A percentile compares a stretch with the other conserved stretches of the same genome.
Conservation (phyloP, 2,888 invertebrate genomes). For the Rotaria sp. region DNA sequence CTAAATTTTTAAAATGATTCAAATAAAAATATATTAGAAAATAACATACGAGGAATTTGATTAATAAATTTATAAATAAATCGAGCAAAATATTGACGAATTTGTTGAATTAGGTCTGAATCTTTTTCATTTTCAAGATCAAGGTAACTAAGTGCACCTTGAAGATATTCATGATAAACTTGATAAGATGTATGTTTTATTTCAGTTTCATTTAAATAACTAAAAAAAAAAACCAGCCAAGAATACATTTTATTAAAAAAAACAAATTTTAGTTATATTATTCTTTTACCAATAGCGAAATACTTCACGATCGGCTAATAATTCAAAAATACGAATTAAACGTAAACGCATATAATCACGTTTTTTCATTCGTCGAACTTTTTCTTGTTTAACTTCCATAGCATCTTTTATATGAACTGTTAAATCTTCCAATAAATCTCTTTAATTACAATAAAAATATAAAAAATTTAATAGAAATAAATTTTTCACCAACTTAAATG, state of each 20-base stretch:
- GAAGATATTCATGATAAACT: conserved; percentile 70
- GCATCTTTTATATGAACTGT: conserved; percentile 84
- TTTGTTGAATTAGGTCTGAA: conserved; percentile 71
- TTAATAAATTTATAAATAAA: conserved; percentile 86
- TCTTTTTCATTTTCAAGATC: conserved; percentile 90
- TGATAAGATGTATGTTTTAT: not conserved
- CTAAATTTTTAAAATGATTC: conserved; percentile 61
- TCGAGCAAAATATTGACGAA: conserved; percentile 84
- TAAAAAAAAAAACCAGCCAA: not conserved
- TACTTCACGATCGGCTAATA: conserved; percentile 34
- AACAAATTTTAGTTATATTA: too few species aligned
- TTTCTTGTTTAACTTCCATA: conserved; percentile 91
- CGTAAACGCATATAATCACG: conserved; percentile 84
- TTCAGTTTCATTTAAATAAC: not conserved
- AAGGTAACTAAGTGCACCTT: conserved; percentile 79
- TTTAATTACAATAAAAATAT: conserved; percentile 50
- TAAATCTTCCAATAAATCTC: conserved; percentile 91
- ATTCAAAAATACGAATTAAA: conserved; percentile 77
- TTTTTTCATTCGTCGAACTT: conserved; percentile 78
- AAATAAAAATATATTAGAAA: not conserved
- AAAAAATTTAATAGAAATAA: conserved; percentile 42
- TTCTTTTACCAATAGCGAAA: not conserved
- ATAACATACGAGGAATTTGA: conserved; percentile 65
- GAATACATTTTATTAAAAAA: too few species aligned
- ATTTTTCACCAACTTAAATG: conserved; percentile 73